phyloP scores from a whole-genome alignment of 2,113 vertebrate species.

The Tenebrosternarchus preto region DNA sequence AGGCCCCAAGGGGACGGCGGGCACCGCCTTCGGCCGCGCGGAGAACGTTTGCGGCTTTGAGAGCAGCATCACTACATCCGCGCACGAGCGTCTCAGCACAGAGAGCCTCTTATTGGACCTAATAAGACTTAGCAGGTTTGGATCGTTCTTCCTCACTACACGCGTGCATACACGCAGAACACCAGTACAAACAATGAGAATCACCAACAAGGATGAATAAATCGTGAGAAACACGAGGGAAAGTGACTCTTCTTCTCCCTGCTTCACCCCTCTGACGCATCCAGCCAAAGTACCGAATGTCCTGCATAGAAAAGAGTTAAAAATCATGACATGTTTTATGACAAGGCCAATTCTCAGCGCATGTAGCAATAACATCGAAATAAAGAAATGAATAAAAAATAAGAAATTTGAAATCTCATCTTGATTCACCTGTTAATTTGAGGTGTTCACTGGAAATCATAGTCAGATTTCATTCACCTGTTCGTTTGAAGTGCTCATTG shows the following conservation, averaged over 20 bases:
- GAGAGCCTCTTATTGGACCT: constrained; percentile 63
- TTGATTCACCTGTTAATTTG: too few species aligned
- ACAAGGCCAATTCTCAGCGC: background rate
- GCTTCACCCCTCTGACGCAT: background rate
- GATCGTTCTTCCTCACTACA: constrained; percentile 57
- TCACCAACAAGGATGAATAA: constrained; percentile 10
- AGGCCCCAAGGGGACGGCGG: constrained; percentile 68
- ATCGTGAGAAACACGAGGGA: background rate
- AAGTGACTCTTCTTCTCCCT: background rate
- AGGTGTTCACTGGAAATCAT: too few species aligned
- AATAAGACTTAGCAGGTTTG: constrained; percentile 60
- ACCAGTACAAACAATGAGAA: background rate
- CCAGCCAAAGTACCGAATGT: background rate
- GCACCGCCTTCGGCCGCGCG: constrained; percentile 64
- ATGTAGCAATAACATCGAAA: background rate
- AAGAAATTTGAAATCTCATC: too few species aligned
- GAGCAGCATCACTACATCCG: constrained; percentile 48
- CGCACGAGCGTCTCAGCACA: constrained; percentile 45
- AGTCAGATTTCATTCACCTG: background rate
- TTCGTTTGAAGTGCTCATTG: background rate
- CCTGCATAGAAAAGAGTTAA: background rate
- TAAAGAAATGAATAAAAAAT: too few species aligned
- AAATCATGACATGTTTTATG: background rate
- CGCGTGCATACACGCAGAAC: background rate
- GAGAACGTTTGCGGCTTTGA: constrained; percentile 53